Evolutionary conservation across 2,113 vertebrate genomes (phyloP), one percentile per base, ranked within the genome.

Genomic region (Etheostoma spectabile): DNA sequence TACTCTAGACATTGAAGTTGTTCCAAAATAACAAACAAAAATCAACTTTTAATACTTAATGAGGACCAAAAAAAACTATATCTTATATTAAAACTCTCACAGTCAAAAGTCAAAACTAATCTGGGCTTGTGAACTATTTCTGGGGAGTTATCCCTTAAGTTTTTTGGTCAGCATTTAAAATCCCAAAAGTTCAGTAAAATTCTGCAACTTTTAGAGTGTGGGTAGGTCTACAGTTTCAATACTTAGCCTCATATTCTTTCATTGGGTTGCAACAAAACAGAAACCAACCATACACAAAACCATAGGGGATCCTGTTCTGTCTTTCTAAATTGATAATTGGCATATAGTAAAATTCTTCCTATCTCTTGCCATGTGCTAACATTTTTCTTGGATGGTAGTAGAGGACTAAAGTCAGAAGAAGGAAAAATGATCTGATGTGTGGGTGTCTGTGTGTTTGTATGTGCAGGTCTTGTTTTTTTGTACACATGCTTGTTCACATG

Each of bases 331-430:
- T 71, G 83, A 90, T 92, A 92, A 94, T 93, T 93, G 83, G 85
- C 82, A 88, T 81, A 84, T 91, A 45, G 52, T 84, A 79, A 85
- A 92, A 87, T 93, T 75, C 86, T 90, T 88, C 69, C 88, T 89
- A 91, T 94, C 73, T 86, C 85, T 79, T 87, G 77, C 89, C 93
- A 94, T 93, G 75, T 94, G 93, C 83, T 92, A 93, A 88, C 91
- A 88, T 93, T 95, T 95, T 94, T 85, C 89, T 81, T 52, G 15
- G 72, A 82, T 83, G 71, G 38, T 74, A 75, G 83, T 57, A 62
- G 21, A 78, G 57, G 53, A 64, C 67, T 70, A 3, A 79, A 82
- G 66, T 81, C 75, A 81, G 56, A 67, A 53, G 53, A 64, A 56
- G 55, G 71, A 67, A 88, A 90, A 85, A 73, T 82, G 66, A 63